Base-by-base conservation (phyloP, 2,888 invertebrate genomes). In the Arge pagana region DNA sequence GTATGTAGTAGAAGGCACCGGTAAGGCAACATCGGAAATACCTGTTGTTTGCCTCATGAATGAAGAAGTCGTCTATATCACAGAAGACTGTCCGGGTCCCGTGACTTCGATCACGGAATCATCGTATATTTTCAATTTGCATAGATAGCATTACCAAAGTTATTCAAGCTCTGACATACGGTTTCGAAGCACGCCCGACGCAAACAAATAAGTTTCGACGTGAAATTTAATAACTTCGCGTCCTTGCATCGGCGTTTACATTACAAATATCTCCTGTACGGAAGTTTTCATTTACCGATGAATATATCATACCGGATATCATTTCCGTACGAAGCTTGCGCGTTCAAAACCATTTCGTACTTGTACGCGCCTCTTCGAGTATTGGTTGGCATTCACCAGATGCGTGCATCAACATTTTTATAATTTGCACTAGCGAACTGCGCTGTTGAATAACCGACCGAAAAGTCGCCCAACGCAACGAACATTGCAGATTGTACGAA, bases 21-120 rank as follows among this genome's bases (percentile, higher is more conserved):
- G 6, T 4, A 16, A 11, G 54, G 55, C 41, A 21, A 50, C 57
- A 64, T 67, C 63, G 65, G 67, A 67, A 67, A 64, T 69, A 69
- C 68, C 68, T 69, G 68, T 69, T 69, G 63, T 51, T 53, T 16
- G 39, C 50, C 52, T 54, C 48, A 37, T 53, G 49, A 53, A 51
- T 45, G 51, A 28, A 43, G 45, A 51, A 45, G 43, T 33, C 35
- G 33, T 51, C 43, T 45, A 51, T 51, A 51, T 51, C 18, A 28
- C 30, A 19, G n/a, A n/a, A n/a, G 15, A 10, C 13, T 36, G 13
- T 51, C 30, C 45, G 36, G 45, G 45, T 28, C 43, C 35, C 43
- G 43, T 21, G 50, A 52, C 52, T 55, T 50, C 41, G 55, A 54
- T 55, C 54, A 49, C 31, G 62, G 42, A 42, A 42, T 28, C 42